Conservation (phyloP, 2,888 invertebrate species). For the Alcis repandata region DNA sequence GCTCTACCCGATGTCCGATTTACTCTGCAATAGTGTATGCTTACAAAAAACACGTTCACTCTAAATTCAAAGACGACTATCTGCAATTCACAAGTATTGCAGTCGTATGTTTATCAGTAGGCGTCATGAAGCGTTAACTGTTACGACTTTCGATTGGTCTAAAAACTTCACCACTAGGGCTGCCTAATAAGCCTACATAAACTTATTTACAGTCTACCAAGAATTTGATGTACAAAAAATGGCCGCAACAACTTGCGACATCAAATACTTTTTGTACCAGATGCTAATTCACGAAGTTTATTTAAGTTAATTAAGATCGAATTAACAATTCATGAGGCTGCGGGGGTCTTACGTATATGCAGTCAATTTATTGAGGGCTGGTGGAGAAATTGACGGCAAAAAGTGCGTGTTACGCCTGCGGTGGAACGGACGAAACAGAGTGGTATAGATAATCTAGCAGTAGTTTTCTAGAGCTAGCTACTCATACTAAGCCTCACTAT, state of each 20-base stretch:
- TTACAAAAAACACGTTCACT: too few relatives aligned
- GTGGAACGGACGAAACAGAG: not conserved
- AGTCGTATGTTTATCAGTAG: too few relatives aligned
- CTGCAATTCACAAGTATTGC: too few relatives aligned
- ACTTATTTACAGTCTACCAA: not conserved
- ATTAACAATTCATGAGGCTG: conserved; percentile 72
- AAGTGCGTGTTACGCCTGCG: conserved; percentile 24
- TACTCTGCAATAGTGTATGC: too few relatives aligned
- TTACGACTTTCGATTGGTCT: too few relatives aligned
- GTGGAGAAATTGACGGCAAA: conserved; percentile 20
- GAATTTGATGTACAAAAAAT: not conserved
- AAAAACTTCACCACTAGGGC: too few relatives aligned
- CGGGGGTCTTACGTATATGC: conserved; percentile 57
- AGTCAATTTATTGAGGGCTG: conserved; percentile 21
- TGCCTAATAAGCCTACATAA: too few relatives aligned
- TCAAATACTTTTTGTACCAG: conserved; percentile 37
- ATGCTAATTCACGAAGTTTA: conserved; percentile 59
- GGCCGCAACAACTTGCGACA: conserved; percentile 22
- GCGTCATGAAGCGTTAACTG: too few relatives aligned
- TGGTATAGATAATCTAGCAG: too few relatives aligned
- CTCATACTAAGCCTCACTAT: too few relatives aligned
- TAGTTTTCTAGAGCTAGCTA: not conserved
- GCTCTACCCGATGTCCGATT: too few relatives aligned
- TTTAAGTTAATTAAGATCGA: conserved; percentile 67
- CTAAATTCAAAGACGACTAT: too few relatives aligned